These are phyloP conservation scores for Smithornis capensis DNA, from an alignment of 2,113 vertebrate genomes.

Conservation along the genomic window DNA sequence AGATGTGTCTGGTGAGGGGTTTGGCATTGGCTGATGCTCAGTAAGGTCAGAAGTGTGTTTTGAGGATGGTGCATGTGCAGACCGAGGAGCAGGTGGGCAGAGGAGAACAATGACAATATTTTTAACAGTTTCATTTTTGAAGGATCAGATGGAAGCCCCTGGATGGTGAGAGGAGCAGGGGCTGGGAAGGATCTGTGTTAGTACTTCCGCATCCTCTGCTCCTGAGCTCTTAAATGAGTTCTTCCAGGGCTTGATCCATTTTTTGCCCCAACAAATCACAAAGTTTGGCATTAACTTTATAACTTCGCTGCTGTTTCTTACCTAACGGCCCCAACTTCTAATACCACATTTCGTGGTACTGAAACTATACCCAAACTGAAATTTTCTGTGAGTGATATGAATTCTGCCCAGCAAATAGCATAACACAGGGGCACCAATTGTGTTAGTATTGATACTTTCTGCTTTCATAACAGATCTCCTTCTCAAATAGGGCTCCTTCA, in stretches of 20 bases:
- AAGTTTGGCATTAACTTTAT: neutral
- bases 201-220: neutral
- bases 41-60: neutral
- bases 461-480: neutral
- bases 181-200: neutral
- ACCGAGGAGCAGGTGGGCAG: neutral
- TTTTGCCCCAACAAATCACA: neutral
- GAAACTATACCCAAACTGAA: neutral
- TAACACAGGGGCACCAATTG: neutral
- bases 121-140: neutral
- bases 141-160: neutral
- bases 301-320: neutral
- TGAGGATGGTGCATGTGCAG: neutral
- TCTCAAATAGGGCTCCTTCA: neutral
- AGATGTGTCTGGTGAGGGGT: neutral
- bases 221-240: neutral
- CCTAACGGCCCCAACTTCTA: neutral
- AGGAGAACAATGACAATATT: neutral
- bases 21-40: neutral
- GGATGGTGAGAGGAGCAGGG: neutral
- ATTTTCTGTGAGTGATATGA: neutral
- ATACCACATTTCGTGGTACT: neutral
- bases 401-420: neutral
- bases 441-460: conserved; percentile 29
- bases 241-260: fast-evolving